phyloP scores from a whole-genome alignment of 2,797 vertebrate genomes.

The Lacerta agilis region DNA sequence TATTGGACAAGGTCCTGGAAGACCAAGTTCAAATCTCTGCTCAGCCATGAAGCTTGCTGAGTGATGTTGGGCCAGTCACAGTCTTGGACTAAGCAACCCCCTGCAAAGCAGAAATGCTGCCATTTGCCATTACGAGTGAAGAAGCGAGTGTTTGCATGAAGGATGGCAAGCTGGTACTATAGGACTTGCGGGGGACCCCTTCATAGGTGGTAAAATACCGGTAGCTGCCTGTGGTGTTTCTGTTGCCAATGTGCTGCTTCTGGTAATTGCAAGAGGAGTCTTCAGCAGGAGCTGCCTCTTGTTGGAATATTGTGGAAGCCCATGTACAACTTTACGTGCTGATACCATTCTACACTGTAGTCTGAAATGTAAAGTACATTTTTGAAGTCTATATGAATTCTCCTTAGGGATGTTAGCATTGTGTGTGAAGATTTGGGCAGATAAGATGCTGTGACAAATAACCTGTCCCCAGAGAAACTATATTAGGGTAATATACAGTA shows the following conservation, averaged over 20 bases:
- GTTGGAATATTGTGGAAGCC: background rate
- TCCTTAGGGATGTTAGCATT: background rate
- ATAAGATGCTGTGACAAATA: background rate
- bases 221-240: background rate
- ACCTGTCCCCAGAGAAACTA: background rate
- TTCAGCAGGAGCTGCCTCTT: background rate
- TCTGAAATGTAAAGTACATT: background rate
- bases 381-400: background rate
- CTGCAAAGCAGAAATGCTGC: no score
- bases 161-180: background rate
- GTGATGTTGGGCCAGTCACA: no score
- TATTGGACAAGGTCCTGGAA: no score
- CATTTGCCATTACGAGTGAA: background rate
- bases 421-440: no score
- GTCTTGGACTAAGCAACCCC: no score
- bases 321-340: background rate
- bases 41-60: no score
- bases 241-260: background rate
- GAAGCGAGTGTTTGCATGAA: background rate
- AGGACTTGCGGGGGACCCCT: background rate
- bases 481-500: background rate
- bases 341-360: background rate
- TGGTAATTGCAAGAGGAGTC: background rate
- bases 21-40: no score
- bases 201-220: background rate